phyloP scores from a whole-genome alignment of 2,113 vertebrate genomes.

The Morone saxatilis region DNA sequence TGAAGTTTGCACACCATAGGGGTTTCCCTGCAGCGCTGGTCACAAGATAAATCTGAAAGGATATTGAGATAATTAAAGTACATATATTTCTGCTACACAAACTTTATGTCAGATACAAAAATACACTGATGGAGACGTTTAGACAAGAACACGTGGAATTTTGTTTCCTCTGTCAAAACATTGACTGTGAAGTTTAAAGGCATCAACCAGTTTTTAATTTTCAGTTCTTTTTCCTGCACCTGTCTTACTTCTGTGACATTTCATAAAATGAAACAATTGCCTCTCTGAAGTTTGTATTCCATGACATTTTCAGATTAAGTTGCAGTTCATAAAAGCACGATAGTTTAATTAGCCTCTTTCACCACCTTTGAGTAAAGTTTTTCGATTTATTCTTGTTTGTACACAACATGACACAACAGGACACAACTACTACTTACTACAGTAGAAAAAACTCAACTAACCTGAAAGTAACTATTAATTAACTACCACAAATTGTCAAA shows the following conservation, averaged over 20 bases:
- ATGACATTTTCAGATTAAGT: not conserved
- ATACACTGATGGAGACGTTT: not conserved
- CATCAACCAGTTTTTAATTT: not conserved
- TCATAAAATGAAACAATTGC: not conserved
- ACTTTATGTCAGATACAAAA: not conserved
- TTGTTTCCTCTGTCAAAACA: not conserved
- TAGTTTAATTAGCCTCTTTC: not conserved
- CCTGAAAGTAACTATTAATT: no score
- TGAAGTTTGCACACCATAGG: slow-evolving; percentile 1
- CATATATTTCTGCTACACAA: not conserved
- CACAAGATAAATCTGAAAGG: slow-evolving; percentile 11
- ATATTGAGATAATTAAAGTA: slow-evolving; percentile 4
- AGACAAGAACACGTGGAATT: not conserved
- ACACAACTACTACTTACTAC: not conserved
- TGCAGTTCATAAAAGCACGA: not conserved
- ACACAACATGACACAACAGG: not conserved
- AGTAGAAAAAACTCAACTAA: not conserved
- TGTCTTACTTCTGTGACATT: not conserved
- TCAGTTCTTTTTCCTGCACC: not conserved
- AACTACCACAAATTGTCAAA: no score
- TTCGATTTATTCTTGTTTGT: not conserved
- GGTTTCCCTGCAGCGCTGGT: not conserved
- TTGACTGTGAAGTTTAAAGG: not conserved
- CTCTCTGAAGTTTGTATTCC: not conserved
- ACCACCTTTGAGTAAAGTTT: not conserved